phyloP scores from a whole-genome alignment of 1,140 invertebrate genomes.

The Zaprionus kolodkinae region DNA sequence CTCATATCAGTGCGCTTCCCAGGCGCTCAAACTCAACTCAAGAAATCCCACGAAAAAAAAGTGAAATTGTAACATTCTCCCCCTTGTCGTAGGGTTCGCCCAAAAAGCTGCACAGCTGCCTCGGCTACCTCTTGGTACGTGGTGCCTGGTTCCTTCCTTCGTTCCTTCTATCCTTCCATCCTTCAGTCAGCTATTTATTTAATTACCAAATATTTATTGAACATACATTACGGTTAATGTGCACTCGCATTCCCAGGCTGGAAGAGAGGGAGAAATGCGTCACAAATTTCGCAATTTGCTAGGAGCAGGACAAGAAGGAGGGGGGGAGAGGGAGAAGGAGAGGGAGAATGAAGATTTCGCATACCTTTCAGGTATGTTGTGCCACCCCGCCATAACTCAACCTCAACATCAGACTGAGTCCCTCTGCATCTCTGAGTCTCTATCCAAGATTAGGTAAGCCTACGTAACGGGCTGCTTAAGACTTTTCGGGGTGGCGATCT shows the following conservation, averaged over 20 bases:
- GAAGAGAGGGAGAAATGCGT: constrained; percentile 63
- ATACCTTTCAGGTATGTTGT: constrained; percentile 36
- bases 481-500: constrained; percentile 38
- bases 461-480: constrained; percentile 25
- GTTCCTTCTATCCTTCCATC: background rate
- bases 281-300: constrained; percentile 76
- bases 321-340: constrained; percentile 6
- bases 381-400: constrained; percentile 45
- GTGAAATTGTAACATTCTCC: constrained; percentile 72
- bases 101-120: constrained; percentile 73
- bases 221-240: constrained; percentile 80
- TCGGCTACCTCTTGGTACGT: background rate
- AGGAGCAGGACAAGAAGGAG: constrained; percentile 32
- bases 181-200: constrained; percentile 65
- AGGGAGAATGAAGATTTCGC: constrained; percentile 49
- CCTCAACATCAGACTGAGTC: constrained; percentile 18
- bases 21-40: constrained; percentile 41
- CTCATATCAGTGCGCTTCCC: constrained; percentile 42
- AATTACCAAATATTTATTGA: constrained; percentile 83
- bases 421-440: background rate
- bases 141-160: constrained; percentile 4
- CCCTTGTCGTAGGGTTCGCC: constrained; percentile 37
- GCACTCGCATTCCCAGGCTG: constrained; percentile 43
- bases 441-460: constrained; percentile 49
- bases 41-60: constrained; percentile 62